Evolutionary conservation across 2,113 vertebrate genomes (phyloP), one percentile per base, ranked within the genome.

Genomic region (Stomatorhinus ivindoensis): DNA sequence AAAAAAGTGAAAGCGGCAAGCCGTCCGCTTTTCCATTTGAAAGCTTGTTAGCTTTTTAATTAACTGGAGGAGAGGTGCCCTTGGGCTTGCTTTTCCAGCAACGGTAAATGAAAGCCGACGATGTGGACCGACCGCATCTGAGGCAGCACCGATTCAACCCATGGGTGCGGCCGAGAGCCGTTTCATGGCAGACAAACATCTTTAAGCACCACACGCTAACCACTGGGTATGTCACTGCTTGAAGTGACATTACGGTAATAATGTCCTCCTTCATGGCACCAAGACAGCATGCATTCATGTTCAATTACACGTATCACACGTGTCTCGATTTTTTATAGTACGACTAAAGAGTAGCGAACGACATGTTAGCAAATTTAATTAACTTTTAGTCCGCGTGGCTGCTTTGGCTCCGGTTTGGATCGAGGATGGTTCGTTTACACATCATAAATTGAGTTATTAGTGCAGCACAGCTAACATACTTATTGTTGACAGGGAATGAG

Each of bases 31-130:
- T 76, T 93, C 93, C 92, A 94, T 91, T 92, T 92, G 92, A 91
- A 93, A 92, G 95, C 92, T 95, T 95, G 95, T 96, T 96, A 95
- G 94, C 91, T 92, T 91, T 94, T 91, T 96, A 95, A 96, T 96
- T 96, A 95, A 94, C 92, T 93, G 92, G 90, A 93, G 93, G 92
- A 91, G 92, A 91, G 92, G 86, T 88, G 90, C 93, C 93, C 93
- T 88, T 9, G 90, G 94, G 94, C 93, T 91, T 91, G 21, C n/a
- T 86, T 44, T 15, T 88, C 90, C 89, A 92, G 91, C 91, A 90
- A 92, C 92, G 92, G 92, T 90, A 93, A 94, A 82, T 90, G 90
- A 91, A 93, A 92, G 90, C 92, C 94, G 94, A 95, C 93, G 94
- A 93, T 83, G 86, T 35, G 58, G 88, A 88, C 82, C 89, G 88